phyloP scores from a whole-genome alignment of 2,888 invertebrate species.

The Tridacna gigas region DNA sequence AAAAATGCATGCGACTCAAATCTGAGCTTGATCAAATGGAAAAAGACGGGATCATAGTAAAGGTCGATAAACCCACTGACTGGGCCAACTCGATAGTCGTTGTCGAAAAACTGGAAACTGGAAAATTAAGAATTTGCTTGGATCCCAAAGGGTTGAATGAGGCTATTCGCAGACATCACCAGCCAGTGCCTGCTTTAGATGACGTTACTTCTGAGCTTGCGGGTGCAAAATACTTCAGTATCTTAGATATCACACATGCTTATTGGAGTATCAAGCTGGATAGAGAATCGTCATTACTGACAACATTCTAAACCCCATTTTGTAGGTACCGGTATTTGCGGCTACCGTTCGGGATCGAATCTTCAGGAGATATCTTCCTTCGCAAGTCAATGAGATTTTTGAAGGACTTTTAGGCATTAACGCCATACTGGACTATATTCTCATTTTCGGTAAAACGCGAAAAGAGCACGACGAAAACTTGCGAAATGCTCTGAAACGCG shows the following conservation, averaged over 20 bases:
- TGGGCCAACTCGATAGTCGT: background rate
- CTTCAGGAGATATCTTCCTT: background rate
- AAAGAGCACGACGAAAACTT: background rate
- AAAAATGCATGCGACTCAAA: background rate
- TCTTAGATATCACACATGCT: background rate
- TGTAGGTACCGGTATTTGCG: background rate
- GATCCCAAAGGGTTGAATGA: too few species aligned
- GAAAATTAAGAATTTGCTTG: too few species aligned
- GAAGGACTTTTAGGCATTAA: background rate
- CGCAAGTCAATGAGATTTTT: conserved; percentile 1
- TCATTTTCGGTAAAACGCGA: too few species aligned
- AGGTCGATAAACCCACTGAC: background rate
- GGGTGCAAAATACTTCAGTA: background rate
- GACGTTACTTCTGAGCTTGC: background rate
- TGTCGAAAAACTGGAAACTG: background rate
- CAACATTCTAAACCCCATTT: background rate
- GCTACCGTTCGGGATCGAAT: background rate
- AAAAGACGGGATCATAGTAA: background rate
- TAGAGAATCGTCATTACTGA: background rate
- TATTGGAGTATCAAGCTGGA: background rate
- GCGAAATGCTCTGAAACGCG: background rate
- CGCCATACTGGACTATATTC: background rate
- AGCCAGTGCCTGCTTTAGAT: background rate
- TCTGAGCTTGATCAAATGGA: background rate
- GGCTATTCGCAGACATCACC: background rate